Conservation (phyloP, 2,797 vertebrate species). For the Macrochelys suwanniensis region DNA sequence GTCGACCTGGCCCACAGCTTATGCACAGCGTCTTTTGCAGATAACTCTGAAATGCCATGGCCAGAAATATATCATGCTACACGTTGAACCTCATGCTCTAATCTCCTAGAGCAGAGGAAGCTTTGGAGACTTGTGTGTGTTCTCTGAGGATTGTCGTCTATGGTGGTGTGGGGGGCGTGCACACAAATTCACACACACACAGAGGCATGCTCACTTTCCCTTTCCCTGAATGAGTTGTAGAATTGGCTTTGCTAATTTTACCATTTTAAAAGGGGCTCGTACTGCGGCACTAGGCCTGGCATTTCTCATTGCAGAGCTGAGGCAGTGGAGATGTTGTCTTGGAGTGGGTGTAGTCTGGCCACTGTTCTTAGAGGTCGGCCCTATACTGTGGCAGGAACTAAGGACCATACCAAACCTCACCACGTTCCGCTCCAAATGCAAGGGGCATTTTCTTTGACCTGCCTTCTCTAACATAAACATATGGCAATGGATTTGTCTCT, state of each 20-base stretch:
- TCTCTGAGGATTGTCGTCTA: background rate
- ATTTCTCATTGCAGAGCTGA: background rate
- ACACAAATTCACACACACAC: accelerated
- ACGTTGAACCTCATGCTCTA: background rate
- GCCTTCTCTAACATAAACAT: background rate
- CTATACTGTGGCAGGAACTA: background rate
- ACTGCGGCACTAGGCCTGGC: background rate
- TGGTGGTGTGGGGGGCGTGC: accelerated
- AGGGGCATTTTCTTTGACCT: background rate
- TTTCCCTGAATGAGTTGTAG: background rate
- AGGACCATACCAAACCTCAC: background rate
- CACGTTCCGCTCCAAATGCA: background rate
- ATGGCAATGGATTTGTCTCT: no score
- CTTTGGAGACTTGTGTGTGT: background rate
- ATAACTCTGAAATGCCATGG: background rate
- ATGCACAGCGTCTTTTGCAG: background rate
- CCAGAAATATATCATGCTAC: accelerated
- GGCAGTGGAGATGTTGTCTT: background rate
- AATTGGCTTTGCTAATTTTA: background rate
- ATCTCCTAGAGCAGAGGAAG: background rate
- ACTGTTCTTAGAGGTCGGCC: no score
- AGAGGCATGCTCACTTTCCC: background rate
- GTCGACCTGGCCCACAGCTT: background rate
- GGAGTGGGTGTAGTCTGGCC: background rate
- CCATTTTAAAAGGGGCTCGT: background rate